Evolutionary conservation across 2,888 invertebrate genomes (phyloP), one percentile per base, ranked within the genome.

Genomic region (Cancer borealis): DNA sequence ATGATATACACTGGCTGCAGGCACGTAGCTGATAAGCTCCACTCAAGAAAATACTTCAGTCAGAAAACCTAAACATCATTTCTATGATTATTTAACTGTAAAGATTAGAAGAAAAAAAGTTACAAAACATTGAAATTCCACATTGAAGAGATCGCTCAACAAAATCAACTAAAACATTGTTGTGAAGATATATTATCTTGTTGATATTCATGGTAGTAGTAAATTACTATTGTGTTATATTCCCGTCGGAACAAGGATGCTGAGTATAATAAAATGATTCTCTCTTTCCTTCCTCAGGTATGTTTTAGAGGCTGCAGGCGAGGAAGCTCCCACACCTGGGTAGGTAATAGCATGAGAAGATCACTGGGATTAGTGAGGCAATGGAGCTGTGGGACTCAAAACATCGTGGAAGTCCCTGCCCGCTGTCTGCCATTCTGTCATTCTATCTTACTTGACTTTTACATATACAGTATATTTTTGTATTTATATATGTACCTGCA

Each of bases 271-370:
- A 46, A 2, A 0, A 47, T 88, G 8, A 88, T 88, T 49, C 26
- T 88, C 39, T 88, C 88, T 49, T 47, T 39, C 39, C 88, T 88
- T 46, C 21, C 46, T 17, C 88, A 88, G 47, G 88, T 88, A 88
- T n/a, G 88, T 49, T 17, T 30, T 10, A 14, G 30, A 30, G 30
- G 30, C 8, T 10, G 30, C 12, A 8, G 79, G 3, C 12, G 30
- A 79, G 79, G 79, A 30, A 30, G 17, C 17, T 46, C 8, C 46
- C 88, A 46, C 88, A 79, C 79, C 12, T 79, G 30, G 26, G 30
- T 30, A 30, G 79, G 79, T 79, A 79, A 73, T 73, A n/a, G 73
- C 73, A n/a, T 3, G 73, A 73, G 73, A 21, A 73, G 73, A 73
- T n/a, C 73, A 21, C n/a, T 0, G 73, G 73, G 73, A 73, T 73